Conservation (phyloP, 2,113 vertebrate species). For the Chunga burmeisteri region DNA sequence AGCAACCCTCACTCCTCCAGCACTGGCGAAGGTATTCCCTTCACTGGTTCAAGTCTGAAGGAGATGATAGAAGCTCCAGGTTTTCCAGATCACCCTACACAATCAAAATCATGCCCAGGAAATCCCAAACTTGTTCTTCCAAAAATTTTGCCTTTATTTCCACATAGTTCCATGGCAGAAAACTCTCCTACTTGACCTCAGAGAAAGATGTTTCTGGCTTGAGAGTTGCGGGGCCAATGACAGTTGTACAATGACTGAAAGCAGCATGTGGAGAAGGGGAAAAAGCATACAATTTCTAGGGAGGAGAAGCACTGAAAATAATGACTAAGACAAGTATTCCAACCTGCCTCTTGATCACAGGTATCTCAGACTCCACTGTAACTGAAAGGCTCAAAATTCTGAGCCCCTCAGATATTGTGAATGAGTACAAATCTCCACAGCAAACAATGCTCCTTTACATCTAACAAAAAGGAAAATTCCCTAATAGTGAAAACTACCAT, state of each 20-base stretch:
- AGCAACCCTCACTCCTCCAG: not conserved
- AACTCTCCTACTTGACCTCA: not conserved
- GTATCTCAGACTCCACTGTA: not conserved
- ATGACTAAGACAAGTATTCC: not conserved
- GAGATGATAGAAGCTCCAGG: not conserved
- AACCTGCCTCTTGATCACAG: not conserved
- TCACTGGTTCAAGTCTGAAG: not conserved
- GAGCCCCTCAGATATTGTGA: not conserved
- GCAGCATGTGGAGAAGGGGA: not conserved
- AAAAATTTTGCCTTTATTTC: conserved; percentile 62
- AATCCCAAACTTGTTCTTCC: not conserved
- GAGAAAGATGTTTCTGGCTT: not conserved
- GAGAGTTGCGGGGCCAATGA: not conserved
- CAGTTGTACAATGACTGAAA: not conserved
- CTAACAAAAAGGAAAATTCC: not conserved
- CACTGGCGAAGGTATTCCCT: not conserved
- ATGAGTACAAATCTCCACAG: not conserved
- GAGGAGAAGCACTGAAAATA: not conserved
- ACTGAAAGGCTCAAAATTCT: not conserved
- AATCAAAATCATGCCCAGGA: conserved; percentile 64
- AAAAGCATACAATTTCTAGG: not conserved
- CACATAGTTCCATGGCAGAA: not conserved
- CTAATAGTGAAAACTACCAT: not conserved
- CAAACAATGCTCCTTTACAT: not conserved
- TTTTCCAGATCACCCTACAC: conserved; percentile 44